phyloP scores from a whole-genome alignment of 2,888 invertebrate species.

The Pogonocherus hispidulus region DNA sequence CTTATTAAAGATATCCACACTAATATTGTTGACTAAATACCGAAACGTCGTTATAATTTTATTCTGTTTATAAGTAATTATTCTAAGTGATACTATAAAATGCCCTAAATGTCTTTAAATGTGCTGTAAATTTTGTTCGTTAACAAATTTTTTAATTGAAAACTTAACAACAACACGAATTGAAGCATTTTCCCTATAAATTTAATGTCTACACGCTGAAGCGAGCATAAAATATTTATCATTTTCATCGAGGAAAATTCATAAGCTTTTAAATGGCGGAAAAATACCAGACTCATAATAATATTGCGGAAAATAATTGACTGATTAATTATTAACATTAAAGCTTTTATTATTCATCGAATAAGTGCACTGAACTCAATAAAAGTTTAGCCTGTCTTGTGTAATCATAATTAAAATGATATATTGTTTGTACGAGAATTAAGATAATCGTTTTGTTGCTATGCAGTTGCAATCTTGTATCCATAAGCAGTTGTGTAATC shows the following conservation, averaged over 20 bases:
- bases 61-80: too few relatives aligned
- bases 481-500: too few relatives aligned
- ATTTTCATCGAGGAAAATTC: conserved; percentile 10
- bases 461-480: too few relatives aligned
- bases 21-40: too few relatives aligned
- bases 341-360: conserved; percentile 24
- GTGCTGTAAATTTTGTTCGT: too few relatives aligned
- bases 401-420: not conserved
- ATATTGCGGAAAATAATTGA: conserved; percentile 15
- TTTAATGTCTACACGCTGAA: conserved; percentile 1
- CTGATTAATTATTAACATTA: conserved; percentile 11
- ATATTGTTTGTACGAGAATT: conserved; percentile 1
- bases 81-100: too few relatives aligned
- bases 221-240: not conserved
- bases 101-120: too few relatives aligned
- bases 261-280: conserved; percentile 13
- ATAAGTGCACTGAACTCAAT: conserved; percentile 14
- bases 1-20: too few relatives aligned
- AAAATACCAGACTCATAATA: conserved; percentile 15
- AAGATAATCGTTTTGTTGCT: not conserved
- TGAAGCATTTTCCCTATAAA: not conserved
- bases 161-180: too few relatives aligned
- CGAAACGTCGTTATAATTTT: too few relatives aligned
- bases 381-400: not conserved
- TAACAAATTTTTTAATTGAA: too few relatives aligned